A percentile compares a stretch with the other conserved stretches of the same genome.
These are phyloP conservation scores for Rhipidura dahli DNA, from an alignment of 2,113 vertebrate genomes.

Conservation along the genomic window DNA sequence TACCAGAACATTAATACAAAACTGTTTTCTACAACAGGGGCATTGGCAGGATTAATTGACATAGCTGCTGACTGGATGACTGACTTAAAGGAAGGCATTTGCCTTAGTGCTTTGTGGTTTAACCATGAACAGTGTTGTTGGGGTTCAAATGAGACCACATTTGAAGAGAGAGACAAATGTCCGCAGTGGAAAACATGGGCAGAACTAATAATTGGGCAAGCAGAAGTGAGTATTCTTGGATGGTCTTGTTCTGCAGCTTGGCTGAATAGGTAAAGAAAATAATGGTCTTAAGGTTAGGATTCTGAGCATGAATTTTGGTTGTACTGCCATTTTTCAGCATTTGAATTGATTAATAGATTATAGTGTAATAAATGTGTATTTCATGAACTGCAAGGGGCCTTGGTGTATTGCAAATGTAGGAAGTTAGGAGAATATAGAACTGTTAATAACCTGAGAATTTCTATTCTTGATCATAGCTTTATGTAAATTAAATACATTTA, in stretches of 20 bases:
- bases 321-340: not conserved
- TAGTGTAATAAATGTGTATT: not conserved
- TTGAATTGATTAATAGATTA: not conserved
- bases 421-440: not conserved
- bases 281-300: not conserved
- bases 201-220: conserved; percentile 94
- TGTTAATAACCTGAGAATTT: not conserved
- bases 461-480: not conserved
- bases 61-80: conserved; percentile 99
- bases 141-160: conserved; percentile 94
- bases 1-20: not conserved
- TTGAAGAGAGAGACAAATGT: conserved; percentile 96
- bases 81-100: conserved; percentile 97
- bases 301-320: not conserved
- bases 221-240: conserved; percentile 81
- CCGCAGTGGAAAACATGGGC: conserved; percentile 99
- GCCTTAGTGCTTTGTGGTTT: conserved; percentile 95
- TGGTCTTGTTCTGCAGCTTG: not conserved
- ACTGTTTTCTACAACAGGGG: conserved; percentile 75
- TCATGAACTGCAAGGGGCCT: not conserved
- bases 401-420: not conserved
- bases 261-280: not conserved
- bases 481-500: not conserved
- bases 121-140: conserved; percentile 99
- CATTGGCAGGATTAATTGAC: conserved; percentile 96